A percentile compares a stretch with the other conserved stretches of the same genome.
Conservation (phyloP, 30 jellyfish, hydroid and myxozoan species). For the Aurelia sp. region DNA sequence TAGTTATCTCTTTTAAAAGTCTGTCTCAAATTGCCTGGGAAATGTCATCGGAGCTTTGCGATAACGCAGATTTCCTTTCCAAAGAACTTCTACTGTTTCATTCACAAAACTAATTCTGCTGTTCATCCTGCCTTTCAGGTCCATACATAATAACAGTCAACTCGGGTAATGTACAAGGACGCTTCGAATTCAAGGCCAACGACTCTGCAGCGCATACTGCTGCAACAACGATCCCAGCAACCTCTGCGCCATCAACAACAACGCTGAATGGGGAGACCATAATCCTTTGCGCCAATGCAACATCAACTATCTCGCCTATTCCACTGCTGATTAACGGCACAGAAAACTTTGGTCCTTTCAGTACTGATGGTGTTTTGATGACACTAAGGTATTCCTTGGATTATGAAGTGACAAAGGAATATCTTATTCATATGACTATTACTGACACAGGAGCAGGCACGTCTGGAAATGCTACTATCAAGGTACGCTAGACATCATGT, state of each 20-base stretch:
- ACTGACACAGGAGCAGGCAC: constrained; percentile 52
- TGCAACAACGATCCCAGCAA: constrained; percentile 71
- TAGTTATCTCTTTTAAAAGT: too few species aligned
- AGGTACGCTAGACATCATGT: constrained; percentile 10
- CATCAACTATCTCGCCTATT: constrained; percentile 59
- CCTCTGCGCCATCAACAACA: constrained; percentile 72
- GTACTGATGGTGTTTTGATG: constrained; percentile 54
- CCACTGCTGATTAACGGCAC: constrained; percentile 46
- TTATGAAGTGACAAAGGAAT: constrained; percentile 75
- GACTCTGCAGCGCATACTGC: constrained; percentile 73
- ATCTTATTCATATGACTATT: constrained; percentile 54
- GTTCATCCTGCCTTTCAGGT: constrained; percentile 5
- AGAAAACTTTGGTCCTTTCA: constrained; percentile 48
- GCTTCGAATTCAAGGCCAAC: constrained; percentile 69
- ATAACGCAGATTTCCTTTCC: too few species aligned
- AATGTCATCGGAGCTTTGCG: too few species aligned
- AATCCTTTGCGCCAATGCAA: constrained; percentile 71
- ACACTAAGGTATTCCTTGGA: constrained; percentile 60
- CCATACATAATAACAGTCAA: constrained; percentile 71
- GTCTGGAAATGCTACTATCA: constrained; percentile 65
- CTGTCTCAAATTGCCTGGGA: too few species aligned
- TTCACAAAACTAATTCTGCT: background rate
- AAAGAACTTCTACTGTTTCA: background rate
- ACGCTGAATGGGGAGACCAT: constrained; percentile 78
- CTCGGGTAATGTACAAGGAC: constrained; percentile 81